Evolutionary conservation across 2,113 vertebrate species (phyloP), one percentile per base, ranked within the genome.

Genomic region (Prochilodus magdalenae): DNA sequence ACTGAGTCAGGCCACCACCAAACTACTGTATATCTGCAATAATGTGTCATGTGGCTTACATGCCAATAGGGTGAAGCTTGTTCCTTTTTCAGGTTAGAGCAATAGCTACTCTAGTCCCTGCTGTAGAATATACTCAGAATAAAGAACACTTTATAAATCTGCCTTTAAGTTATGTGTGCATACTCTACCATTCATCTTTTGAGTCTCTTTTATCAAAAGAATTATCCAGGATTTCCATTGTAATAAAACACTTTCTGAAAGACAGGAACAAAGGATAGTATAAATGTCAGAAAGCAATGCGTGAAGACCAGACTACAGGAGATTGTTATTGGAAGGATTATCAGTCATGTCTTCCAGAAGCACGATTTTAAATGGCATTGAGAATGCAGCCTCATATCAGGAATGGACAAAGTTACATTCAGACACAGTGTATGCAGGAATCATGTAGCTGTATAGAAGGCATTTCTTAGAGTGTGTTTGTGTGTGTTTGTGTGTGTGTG

Each of bases 351-450:
- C 11, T 49, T 49, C 1, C 44, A n/a, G n/a, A n/a, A n/a, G n/a
- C 13, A 10, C 7, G 7, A 11, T 49, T 29, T 62, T 69, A 62
- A 8, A 26, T 63, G 60, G 16, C 60, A 63, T 26, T 27, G 13
- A 2, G 47, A 60, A 66, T 74, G 24, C 40, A 29, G 60, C 26
- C 60, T 13, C 11, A 57, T 18, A 15, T 29, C 60, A 15, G 60
- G 0, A 27, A 27, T 14, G 11, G 15, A 26, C 60, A 27, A 13
- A 29, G 13, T 63, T 63, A 15, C 26, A 13, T 63, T 63, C 60
- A 63, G 12, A 63, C 15, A 1, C 27, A 2, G 90, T 90, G 88
- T 90, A 62, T 62, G 7, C 15, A 24, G 33, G 36, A 60, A 60
- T 14, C 3, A 36, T 4, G 33, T 36, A 36, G 33, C 33, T 36